phyloP scores from a whole-genome alignment of 2,113 vertebrate genomes.

The Seriola quinqueradiata region DNA sequence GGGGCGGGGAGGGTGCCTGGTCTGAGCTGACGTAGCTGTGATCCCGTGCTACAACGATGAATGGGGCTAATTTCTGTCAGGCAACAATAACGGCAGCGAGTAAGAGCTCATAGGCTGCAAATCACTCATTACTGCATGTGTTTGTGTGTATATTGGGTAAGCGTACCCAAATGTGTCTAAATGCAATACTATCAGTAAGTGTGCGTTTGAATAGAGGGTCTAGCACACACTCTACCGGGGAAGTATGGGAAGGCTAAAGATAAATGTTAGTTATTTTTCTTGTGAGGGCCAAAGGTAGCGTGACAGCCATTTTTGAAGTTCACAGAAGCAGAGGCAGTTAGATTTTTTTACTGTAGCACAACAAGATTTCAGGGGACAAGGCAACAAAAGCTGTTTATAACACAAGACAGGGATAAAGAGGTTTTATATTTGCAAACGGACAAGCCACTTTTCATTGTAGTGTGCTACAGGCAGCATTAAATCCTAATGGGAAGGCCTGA shows the following conservation, averaged over 20 bases:
- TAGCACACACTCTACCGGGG: not conserved
- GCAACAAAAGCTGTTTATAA: constrained; percentile 43
- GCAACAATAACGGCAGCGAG: constrained; percentile 49
- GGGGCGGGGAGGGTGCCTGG: constrained; percentile 19
- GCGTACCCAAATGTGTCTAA: constrained; percentile 9
- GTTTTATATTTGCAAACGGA: constrained; percentile 46
- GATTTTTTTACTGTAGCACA: constrained; percentile 42
- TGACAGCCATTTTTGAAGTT: constrained; percentile 34
- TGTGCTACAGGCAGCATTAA: constrained; percentile 33
- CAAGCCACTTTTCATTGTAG: constrained; percentile 36
- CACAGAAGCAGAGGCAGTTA: not conserved
- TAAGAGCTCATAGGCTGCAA: constrained; percentile 39
- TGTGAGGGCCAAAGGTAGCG: not conserved
- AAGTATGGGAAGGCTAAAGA: constrained; percentile 8
- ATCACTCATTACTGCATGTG: constrained; percentile 59
- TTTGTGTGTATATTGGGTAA: constrained; percentile 6
- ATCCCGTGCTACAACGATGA: constrained; percentile 70
- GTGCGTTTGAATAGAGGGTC: not conserved
- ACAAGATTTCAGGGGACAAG: constrained; percentile 42
- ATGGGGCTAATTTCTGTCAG: constrained; percentile 71
- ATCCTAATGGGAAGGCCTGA: constrained; percentile 35
- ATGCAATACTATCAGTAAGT: not conserved
- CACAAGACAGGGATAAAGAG: constrained; percentile 39
- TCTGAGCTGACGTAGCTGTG: constrained; percentile 30
- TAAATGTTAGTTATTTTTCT: constrained; percentile 15